phyloP scores from a whole-genome alignment of 2,888 invertebrate species.

The Microctonus aethiopoides region DNA sequence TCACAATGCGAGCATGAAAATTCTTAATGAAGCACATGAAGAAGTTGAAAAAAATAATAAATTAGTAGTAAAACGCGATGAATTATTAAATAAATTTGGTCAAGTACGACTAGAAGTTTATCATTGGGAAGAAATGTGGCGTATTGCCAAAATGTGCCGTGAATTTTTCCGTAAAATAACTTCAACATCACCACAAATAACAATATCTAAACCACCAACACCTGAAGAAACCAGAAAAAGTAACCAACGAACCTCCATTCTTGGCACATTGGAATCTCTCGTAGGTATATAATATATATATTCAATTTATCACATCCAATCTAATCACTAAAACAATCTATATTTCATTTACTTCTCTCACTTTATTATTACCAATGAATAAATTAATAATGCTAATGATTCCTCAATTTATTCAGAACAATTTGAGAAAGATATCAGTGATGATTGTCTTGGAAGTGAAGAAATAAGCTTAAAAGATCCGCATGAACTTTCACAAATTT shows the following conservation, averaged over 20 bases:
- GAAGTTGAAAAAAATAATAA: constrained; percentile 65
- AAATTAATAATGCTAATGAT: neutral
- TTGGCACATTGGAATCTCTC: constrained; percentile 1
- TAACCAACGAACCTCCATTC: neutral
- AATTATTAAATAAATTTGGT: constrained; percentile 52
- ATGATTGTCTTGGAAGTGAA: constrained; percentile 54
- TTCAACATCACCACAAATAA: constrained; percentile 71
- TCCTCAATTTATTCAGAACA: constrained; percentile 52
- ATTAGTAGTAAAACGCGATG: constrained; percentile 43
- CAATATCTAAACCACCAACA: neutral
- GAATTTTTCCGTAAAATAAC: constrained; percentile 77
- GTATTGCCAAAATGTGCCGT: constrained; percentile 75
- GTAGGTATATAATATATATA: no score
- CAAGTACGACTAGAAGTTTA: constrained; percentile 67
- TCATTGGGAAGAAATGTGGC: constrained; percentile 74
- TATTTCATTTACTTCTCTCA: neutral
- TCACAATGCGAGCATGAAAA: constrained; percentile 72
- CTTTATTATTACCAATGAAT: neutral
- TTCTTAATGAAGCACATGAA: constrained; percentile 69
- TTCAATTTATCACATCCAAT: neutral
- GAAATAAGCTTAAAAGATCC: constrained; percentile 72
- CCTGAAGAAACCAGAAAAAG: neutral
- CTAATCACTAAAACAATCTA: neutral
- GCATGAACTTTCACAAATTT: constrained; percentile 70
- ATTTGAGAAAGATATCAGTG: constrained; percentile 68